phyloP scores from a whole-genome alignment of 2,888 invertebrate species.

The Vanessa cardui region DNA sequence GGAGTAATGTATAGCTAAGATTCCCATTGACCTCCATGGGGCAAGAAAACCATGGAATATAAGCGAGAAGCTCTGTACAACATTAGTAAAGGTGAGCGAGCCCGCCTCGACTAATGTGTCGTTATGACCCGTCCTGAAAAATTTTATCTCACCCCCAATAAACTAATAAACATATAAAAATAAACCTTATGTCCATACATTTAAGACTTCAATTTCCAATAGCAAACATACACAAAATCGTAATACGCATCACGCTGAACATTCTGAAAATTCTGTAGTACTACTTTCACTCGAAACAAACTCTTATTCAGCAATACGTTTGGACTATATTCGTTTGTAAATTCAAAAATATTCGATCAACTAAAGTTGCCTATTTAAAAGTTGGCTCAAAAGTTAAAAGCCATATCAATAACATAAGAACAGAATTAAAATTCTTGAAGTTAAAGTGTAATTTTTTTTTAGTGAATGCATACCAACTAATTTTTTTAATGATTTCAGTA shows the following conservation, averaged over 20 bases:
- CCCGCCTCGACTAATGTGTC: constrained; percentile 76
- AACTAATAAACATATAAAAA: constrained; percentile 45
- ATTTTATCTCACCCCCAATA: constrained; percentile 65
- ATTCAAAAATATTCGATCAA: constrained; percentile 19
- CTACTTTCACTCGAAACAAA: constrained; percentile 23
- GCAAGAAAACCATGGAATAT: constrained; percentile 37
- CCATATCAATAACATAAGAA: neutral
- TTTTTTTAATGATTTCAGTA: too few relatives aligned
- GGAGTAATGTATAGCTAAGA: constrained; percentile 28
- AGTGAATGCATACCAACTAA: too few relatives aligned
- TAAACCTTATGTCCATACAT: constrained; percentile 42
- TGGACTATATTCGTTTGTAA: constrained; percentile 12
- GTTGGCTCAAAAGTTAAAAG: constrained; percentile 17
- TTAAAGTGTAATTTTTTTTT: too few relatives aligned
- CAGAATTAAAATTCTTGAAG: neutral
- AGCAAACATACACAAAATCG: constrained; percentile 44
- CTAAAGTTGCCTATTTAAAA: constrained; percentile 10
- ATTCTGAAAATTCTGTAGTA: constrained; percentile 62
- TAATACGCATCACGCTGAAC: constrained; percentile 63
- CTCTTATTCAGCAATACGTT: constrained; percentile 17
- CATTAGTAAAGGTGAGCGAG: constrained; percentile 78
- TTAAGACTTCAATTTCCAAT: constrained; percentile 51
- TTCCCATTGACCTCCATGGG: constrained; percentile 33
- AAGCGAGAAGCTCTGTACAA: constrained; percentile 72
- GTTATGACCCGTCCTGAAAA: constrained; percentile 77